These are phyloP conservation scores for Ctenopoma multispine DNA, from an alignment of 2,797 vertebrate genomes.

Conservation along the genomic window DNA sequence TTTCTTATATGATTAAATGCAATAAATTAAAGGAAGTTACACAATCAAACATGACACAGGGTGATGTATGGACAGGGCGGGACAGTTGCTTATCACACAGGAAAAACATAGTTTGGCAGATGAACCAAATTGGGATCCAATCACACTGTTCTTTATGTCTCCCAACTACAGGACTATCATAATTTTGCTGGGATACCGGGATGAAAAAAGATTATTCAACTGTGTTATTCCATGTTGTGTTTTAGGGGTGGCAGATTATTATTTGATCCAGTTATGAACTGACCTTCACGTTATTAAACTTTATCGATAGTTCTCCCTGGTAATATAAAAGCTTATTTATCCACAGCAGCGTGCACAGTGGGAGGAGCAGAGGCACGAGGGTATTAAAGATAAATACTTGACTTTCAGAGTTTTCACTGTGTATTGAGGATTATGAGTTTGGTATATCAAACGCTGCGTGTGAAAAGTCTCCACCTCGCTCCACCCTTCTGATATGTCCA, in stretches of 20 bases:
- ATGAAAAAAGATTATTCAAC: slow-evolving; percentile 8
- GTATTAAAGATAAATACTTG: slow-evolving; percentile 71
- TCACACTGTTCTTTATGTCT: background rate
- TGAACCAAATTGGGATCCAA: slow-evolving; percentile 1
- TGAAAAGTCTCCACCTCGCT: slow-evolving; percentile 21
- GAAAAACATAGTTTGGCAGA: slow-evolving; percentile 9
- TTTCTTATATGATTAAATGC: background rate
- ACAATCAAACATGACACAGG: too few species aligned
- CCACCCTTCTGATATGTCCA: slow-evolving; percentile 12
- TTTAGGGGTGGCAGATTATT: slow-evolving; percentile 27
- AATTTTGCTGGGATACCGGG: slow-evolving; percentile 3
- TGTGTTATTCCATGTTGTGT: slow-evolving; percentile 15
- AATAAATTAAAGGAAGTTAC: too few species aligned
- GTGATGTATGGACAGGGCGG: too few species aligned
- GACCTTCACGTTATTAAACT: slow-evolving; percentile 51
- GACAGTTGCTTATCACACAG: background rate
- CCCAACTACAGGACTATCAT: background rate
- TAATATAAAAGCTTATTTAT: slow-evolving; percentile 62
- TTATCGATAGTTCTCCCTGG: slow-evolving; percentile 38
- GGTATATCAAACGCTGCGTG: slow-evolving; percentile 41
- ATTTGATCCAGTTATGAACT: slow-evolving; percentile 45
- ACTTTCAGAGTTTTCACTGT: slow-evolving; percentile 67
- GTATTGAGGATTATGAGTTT: slow-evolving; percentile 71
- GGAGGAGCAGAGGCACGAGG: slow-evolving; percentile 18
- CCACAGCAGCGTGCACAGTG: slow-evolving; percentile 32